Evolutionary conservation across 2,113 vertebrate species (phyloP), one percentile per base, ranked within the genome.

Genomic region (Oreochromis tanganicae): DNA sequence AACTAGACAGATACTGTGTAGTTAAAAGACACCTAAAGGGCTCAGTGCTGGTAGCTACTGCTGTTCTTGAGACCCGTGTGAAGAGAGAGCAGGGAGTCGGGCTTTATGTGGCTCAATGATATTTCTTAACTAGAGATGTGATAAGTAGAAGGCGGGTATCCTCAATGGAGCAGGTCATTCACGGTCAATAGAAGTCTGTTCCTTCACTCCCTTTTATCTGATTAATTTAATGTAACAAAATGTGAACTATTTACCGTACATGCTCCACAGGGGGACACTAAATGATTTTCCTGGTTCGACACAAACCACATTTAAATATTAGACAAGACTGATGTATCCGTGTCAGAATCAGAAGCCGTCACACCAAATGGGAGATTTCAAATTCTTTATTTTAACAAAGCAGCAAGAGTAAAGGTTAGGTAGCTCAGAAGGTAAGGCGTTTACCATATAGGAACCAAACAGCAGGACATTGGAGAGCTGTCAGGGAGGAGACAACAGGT

Each of bases 1-100:
- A 93, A 90, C 82, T 46, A 88, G 90, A 85, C 90, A 88, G 87
- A 91, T 89, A 85, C 48, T 56, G 73, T 89, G 88, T 89, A 66
- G 89, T 91, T 87, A 88, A 85, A 89, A 91, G 83, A 73, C 68
- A 91, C 81, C 79, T 88, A 86, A 91, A 91, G 56, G 86, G 84
- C 86, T 90, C 81, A 84, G 73, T 41, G 63, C 86, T 80, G 27
- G 80, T 86, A 85, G 85, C 81, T 83, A 43, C 82, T 80, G 55
- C 81, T 91, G 82, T 78, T 89, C 80, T 32, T 5, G 10, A 82
- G 46, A 82, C 73, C 79, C 27, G 2, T 54, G 27, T 17, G 19
- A 80, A 52, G 52, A 66, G 52, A 41, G 41, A 71, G 71, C 41
- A 79, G 41, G 54, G 86, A 86, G 43, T 5, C 14, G 2, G 54